phyloP scores from a whole-genome alignment of 2,797 vertebrate genomes.

The Mus caroli region DNA sequence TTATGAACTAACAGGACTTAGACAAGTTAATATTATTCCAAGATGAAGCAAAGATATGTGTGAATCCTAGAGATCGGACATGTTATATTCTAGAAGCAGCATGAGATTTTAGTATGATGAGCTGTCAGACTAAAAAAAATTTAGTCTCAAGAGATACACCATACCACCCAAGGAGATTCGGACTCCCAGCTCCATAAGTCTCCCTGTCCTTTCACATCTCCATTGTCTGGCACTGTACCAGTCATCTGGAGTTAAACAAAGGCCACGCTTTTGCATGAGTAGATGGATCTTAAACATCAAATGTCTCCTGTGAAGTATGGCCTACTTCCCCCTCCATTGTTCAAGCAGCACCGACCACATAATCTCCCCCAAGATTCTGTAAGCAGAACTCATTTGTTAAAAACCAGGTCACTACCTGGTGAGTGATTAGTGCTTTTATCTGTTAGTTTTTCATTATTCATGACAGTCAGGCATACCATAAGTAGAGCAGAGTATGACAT shows the following conservation, averaged over 20 bases:
- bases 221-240: neutral
- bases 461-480: neutral
- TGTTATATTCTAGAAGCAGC: neutral
- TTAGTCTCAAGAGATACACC: neutral
- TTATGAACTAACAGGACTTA: conserved; percentile 8
- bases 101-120: neutral
- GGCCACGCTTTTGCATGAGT: neutral
- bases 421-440: neutral
- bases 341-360: neutral
- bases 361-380: neutral
- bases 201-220: neutral
- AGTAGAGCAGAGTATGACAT: neutral
- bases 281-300: conserved; percentile 22
- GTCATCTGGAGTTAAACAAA: neutral
- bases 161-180: neutral
- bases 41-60: neutral
- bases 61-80: neutral
- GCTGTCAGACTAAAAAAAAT: neutral
- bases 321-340: neutral
- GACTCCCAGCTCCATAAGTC: neutral
- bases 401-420: conserved; percentile 50
- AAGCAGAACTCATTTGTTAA: neutral
- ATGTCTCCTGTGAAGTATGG: neutral
- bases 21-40: neutral
- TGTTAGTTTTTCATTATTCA: neutral